Percentiles rank a stretch among this genome's conserved stretches.
phyloP scores from a whole-genome alignment of 2,888 invertebrate genomes.

The Lamellibrachia columna region DNA sequence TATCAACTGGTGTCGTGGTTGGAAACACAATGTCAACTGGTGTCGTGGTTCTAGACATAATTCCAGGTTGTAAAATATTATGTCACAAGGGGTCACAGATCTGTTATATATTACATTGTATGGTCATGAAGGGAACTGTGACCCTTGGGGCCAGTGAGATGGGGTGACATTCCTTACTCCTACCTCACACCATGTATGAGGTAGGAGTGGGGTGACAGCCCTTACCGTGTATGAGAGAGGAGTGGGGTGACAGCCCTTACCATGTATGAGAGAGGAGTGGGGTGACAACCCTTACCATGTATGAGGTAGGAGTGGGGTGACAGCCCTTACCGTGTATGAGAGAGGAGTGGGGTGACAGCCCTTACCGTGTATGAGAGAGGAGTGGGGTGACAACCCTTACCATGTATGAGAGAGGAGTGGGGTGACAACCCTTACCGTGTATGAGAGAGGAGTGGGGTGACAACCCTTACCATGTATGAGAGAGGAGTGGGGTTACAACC shows the following conservation, averaged over 20 bases:
- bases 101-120: too few species aligned
- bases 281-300: not conserved
- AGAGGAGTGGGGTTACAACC: conserved; percentile 75
- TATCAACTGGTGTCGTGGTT: too few species aligned
- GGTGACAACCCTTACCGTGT: conserved; percentile 73
- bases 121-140: too few species aligned
- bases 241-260: not conserved
- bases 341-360: not conserved
- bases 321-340: not conserved
- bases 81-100: too few species aligned
- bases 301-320: not conserved
- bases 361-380: conserved; percentile 90
- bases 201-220: not conserved
- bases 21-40: too few species aligned
- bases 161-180: too few species aligned
- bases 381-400: conserved; percentile 70
- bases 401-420: conserved; percentile 93
- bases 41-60: too few species aligned
- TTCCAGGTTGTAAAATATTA: too few species aligned
- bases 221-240: not conserved
- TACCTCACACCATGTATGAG: not conserved
- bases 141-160: too few species aligned
- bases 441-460: conserved; percentile 84
- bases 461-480: conserved; percentile 82
- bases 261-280: not conserved